Conservation (phyloP, 1,140 invertebrate species). For the Samia ricini region DNA sequence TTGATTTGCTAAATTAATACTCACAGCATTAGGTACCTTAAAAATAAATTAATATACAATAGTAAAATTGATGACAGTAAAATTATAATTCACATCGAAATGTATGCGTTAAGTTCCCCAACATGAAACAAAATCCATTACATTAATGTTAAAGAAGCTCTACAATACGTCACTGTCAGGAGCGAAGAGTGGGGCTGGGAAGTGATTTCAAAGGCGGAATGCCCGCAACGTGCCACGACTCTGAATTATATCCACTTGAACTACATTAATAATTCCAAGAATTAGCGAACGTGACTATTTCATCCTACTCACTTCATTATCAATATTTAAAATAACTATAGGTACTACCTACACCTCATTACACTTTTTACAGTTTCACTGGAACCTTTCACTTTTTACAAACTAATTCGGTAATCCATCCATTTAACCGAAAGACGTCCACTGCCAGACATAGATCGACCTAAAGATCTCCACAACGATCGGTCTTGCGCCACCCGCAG, state of each 20-base stretch:
- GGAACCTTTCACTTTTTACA: too few relatives aligned
- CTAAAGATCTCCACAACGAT: too few relatives aligned
- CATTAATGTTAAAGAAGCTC: constrained; percentile 68
- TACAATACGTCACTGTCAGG: constrained; percentile 69
- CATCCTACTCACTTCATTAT: constrained; percentile 26
- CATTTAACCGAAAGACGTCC: too few relatives aligned
- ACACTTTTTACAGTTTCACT: too few relatives aligned
- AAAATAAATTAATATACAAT: neutral
- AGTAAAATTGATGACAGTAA: constrained; percentile 17
- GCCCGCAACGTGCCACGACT: constrained; percentile 60
- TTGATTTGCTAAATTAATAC: too few relatives aligned
- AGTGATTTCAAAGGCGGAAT: constrained; percentile 69
- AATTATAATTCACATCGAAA: constrained; percentile 56
- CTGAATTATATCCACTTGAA: constrained; percentile 47
- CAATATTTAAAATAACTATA: constrained; percentile 16
- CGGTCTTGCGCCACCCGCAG: too few relatives aligned
- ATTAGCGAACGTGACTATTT: constrained; percentile 47
- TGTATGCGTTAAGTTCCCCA: constrained; percentile 55
- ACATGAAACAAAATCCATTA: constrained; percentile 72
- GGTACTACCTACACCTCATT: neutral
- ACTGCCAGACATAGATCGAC: too few relatives aligned
- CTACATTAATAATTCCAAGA: constrained; percentile 59
- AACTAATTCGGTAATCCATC: too few relatives aligned
- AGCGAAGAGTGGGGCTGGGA: constrained; percentile 44
- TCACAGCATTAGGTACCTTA: too few relatives aligned